These are phyloP conservation scores for Eupsilia transversa DNA, from an alignment of 2,888 invertebrate genomes.

Conservation along the genomic window DNA sequence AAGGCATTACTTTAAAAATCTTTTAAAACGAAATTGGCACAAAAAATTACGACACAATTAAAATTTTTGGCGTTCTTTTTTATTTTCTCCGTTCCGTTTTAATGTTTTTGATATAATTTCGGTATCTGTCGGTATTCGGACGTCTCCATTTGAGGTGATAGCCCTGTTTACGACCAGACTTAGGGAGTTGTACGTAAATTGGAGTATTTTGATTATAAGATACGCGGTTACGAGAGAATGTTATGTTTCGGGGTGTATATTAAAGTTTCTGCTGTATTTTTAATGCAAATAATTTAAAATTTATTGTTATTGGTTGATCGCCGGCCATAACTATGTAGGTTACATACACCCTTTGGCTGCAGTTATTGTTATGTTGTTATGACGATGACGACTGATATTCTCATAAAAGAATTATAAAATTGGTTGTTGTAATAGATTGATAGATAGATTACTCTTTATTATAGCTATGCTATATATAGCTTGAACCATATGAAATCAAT, in stretches of 20 bases:
- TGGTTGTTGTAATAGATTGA: too few relatives aligned
- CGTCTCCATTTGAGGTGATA: constrained; percentile 67
- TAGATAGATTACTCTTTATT: too few relatives aligned
- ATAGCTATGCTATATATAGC: too few relatives aligned
- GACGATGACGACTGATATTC: too few relatives aligned
- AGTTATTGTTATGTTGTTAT: too few relatives aligned
- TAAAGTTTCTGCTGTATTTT: constrained; percentile 42
- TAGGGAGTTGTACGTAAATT: constrained; percentile 42
- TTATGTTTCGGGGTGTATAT: constrained; percentile 31
- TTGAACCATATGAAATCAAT: too few relatives aligned
- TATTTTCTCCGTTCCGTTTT: constrained; percentile 52
- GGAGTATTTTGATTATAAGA: constrained; percentile 49
- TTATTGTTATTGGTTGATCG: constrained; percentile 24
- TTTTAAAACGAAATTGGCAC: constrained; percentile 53
- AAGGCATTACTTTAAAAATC: constrained; percentile 62
- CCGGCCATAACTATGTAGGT: constrained; percentile 15
- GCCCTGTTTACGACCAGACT: constrained; percentile 54
- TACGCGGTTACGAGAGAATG: constrained; percentile 24
- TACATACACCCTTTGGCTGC: constrained; percentile 8
- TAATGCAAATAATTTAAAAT: constrained; percentile 30
- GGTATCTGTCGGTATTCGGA: constrained; percentile 53
- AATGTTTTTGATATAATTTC: constrained; percentile 61
- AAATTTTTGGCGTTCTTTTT: constrained; percentile 54
- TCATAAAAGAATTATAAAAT: too few relatives aligned
- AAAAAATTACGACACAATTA: constrained; percentile 71